Evolutionary conservation across 2,888 invertebrate genomes (phyloP).

Genomic region (Boloria selene): DNA sequence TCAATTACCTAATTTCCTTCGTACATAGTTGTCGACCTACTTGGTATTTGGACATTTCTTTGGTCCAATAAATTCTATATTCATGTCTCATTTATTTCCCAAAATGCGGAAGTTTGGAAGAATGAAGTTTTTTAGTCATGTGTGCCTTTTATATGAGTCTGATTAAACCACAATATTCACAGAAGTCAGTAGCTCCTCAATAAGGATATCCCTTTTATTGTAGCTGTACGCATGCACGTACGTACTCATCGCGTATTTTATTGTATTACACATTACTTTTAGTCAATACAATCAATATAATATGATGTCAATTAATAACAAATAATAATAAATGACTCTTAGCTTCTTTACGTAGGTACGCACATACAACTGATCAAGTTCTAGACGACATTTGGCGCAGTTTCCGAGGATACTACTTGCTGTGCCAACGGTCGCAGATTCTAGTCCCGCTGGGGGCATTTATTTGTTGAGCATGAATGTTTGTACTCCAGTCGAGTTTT

Average conservation of each 20-base stretch:
- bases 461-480: too few relatives aligned
- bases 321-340: conserved; percentile 1
- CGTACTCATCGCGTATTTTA: background rate
- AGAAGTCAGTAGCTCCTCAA: conserved; percentile 20
- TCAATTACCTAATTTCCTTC: conserved; percentile 77
- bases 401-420: too few relatives aligned
- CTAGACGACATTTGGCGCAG: too few relatives aligned
- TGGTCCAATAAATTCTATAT: too few relatives aligned
- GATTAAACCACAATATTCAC: background rate
- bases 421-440: too few relatives aligned
- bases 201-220: conserved; percentile 39
- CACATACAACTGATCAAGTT: too few relatives aligned
- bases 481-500: too few relatives aligned
- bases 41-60: conserved; percentile 35
- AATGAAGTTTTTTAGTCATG: background rate
- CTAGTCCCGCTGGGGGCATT: too few relatives aligned
- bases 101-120: background rate
- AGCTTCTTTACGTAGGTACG: too few relatives aligned
- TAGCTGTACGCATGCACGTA: conserved; percentile 8
- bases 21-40: conserved; percentile 62
- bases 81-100: too few relatives aligned
- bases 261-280: too few relatives aligned
- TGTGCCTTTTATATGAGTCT: background rate
- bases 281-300: too few relatives aligned
- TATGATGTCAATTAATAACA: background rate